Conservation (phyloP, 2,797 vertebrate genomes). For the Gobio occitaniae region DNA sequence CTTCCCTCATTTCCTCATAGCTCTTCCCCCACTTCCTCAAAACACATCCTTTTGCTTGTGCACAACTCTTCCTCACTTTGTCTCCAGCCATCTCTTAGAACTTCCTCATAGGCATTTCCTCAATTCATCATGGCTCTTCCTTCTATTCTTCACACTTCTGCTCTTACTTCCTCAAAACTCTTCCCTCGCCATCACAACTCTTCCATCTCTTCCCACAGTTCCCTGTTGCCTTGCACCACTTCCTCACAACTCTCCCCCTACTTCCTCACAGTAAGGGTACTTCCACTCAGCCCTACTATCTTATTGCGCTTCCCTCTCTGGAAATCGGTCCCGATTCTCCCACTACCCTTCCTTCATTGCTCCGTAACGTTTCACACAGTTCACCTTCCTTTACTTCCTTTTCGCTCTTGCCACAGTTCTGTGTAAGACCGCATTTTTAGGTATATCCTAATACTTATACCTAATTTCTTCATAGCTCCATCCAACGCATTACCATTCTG, state of each 20-base stretch:
- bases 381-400: background rate
- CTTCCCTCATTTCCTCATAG: background rate
- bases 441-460: no score
- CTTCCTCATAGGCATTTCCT: background rate
- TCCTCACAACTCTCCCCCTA: background rate
- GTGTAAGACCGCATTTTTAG: no score
- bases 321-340: background rate
- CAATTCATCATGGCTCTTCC: background rate
- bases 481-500: no score
- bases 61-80: background rate
- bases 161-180: background rate
- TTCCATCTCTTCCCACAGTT: background rate
- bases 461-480: background rate
- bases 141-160: background rate
- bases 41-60: background rate
- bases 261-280: background rate
- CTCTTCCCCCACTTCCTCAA: background rate
- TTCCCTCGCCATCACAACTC: background rate
- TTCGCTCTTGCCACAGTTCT: background rate
- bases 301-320: background rate
- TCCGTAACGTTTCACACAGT: background rate
- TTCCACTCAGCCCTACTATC: background rate
- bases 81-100: background rate
- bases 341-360: background rate
- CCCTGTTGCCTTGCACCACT: background rate